Conservation (phyloP, 2,888 invertebrate genomes). For the Zootermopsis nevadensis region DNA sequence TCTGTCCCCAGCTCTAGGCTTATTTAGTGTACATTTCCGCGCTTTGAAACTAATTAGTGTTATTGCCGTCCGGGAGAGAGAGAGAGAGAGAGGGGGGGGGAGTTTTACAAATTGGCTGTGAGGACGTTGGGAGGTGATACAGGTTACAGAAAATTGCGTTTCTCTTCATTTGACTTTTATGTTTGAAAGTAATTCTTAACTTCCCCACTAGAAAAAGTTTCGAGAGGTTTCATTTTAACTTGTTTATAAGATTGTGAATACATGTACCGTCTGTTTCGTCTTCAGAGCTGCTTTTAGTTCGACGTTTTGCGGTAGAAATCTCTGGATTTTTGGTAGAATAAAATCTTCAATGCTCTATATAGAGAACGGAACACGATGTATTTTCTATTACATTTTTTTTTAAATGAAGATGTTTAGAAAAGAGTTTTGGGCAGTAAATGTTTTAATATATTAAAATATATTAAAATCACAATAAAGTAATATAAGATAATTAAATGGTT, state of each 20-base stretch:
- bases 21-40: constrained; percentile 24
- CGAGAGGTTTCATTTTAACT: background rate
- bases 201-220: background rate
- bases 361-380: too few species aligned
- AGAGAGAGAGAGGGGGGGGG: too few species aligned
- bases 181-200: constrained; percentile 1
- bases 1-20: background rate
- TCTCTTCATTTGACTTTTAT: constrained; percentile 11
- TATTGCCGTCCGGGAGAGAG: constrained; percentile 1
- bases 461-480: too few species aligned
- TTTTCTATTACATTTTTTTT: too few species aligned
- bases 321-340: too few species aligned
- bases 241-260: background rate
- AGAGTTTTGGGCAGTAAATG: too few species aligned
- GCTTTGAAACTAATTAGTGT: constrained; percentile 35
- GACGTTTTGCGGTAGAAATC: too few species aligned
- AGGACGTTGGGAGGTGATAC: background rate
- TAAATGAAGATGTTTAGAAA: too few species aligned
- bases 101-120: constrained; percentile 1
- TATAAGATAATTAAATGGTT: too few species aligned
- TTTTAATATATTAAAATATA: too few species aligned
- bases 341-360: too few species aligned
- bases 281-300: too few species aligned
- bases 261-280: background rate
- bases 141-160: background rate